These are phyloP conservation scores for Ranitomeya imitator DNA, from an alignment of 2,113 vertebrate genomes.

Conservation along the genomic window DNA sequence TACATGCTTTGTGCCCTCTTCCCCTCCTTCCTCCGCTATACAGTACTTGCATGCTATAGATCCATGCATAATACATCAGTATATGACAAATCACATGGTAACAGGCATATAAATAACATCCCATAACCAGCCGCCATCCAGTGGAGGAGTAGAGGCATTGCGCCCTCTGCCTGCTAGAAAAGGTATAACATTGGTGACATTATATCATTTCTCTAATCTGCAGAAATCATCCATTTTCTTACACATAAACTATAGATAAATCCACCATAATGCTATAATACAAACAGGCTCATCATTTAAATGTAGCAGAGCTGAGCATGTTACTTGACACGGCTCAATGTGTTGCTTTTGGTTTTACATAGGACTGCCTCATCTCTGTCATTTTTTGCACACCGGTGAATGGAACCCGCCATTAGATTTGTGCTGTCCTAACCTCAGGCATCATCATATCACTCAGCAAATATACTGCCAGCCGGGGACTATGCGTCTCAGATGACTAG, in stretches of 20 bases:
- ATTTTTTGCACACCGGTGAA: too few species aligned
- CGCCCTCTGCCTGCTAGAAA: background rate
- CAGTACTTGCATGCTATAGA: background rate
- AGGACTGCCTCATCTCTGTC: background rate
- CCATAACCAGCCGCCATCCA: background rate
- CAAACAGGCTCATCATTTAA: background rate
- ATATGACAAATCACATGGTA: background rate
- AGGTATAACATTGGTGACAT: background rate
- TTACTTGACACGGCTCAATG: background rate
- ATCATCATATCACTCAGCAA: too few species aligned
- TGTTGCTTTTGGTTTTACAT: background rate
- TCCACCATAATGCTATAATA: background rate
- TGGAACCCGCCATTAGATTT: too few species aligned
- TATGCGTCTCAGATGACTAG: too few species aligned
- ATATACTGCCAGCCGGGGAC: too few species aligned
- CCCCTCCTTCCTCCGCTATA: background rate
- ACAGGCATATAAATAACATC: background rate
- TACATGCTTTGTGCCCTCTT: too few species aligned
- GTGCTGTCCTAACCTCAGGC: too few species aligned
- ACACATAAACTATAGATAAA: background rate
- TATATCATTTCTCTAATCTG: background rate
- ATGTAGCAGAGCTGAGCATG: background rate
- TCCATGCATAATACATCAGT: background rate
- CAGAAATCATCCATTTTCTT: background rate
- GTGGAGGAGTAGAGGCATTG: background rate